Conservation (phyloP, 2,113 vertebrate species). For the Ptyas mucosa region DNA sequence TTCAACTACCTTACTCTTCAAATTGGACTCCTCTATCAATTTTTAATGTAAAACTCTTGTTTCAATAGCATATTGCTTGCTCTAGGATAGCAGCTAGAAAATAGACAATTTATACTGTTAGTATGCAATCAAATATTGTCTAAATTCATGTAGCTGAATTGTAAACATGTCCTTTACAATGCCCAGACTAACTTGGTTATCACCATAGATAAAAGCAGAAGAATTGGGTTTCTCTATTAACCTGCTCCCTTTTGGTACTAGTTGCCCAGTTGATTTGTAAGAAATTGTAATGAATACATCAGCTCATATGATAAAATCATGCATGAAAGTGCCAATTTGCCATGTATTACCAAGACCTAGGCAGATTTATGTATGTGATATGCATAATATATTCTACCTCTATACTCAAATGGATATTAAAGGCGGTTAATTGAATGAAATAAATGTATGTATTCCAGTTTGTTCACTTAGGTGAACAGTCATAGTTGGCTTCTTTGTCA, state of each 20-base stretch:
- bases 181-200: neutral
- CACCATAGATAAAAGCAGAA: neutral
- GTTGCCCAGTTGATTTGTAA: neutral
- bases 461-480: neutral
- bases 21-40: neutral
- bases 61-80: neutral
- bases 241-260: neutral
- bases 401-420: neutral
- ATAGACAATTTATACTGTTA: neutral
- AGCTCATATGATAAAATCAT: neutral
- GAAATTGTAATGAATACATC: neutral
- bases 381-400: neutral
- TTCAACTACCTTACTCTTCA: neutral
- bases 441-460: neutral
- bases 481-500: neutral
- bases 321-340: neutral
- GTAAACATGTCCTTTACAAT: neutral
- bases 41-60: neutral
- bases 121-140: neutral
- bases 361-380: neutral
- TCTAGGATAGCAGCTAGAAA: neutral
- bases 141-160: neutral
- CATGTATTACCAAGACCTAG: neutral
- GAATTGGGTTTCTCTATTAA: neutral
- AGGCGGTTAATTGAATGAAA: neutral